Conservation (phyloP, 2,888 invertebrate species). For the Catocala sponsa region DNA sequence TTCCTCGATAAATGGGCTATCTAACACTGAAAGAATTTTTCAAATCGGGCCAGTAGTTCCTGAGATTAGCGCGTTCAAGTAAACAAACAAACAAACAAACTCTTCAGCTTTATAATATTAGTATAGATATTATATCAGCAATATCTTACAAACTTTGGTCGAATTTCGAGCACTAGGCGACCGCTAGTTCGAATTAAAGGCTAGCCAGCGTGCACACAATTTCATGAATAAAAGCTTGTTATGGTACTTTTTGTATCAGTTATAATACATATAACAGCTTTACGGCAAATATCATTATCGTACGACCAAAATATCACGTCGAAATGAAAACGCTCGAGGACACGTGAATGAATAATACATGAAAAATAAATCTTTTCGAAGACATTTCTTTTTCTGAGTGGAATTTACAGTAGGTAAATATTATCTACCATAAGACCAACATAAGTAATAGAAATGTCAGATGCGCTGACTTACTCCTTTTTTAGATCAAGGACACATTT, state of each 20-base stretch:
- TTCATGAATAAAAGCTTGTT: background rate
- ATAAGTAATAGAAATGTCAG: constrained; percentile 45
- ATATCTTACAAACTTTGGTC: too few species aligned
- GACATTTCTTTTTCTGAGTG: constrained; percentile 71
- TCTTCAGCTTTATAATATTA: too few species aligned
- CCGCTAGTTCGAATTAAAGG: too few species aligned
- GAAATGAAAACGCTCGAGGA: constrained; percentile 82
- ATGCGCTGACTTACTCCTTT: constrained; percentile 6
- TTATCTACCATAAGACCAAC: constrained; percentile 61
- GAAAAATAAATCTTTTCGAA: constrained; percentile 82
- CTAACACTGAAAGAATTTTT: too few species aligned
- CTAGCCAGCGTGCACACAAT: background rate
- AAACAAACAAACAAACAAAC: too few species aligned
- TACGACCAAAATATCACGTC: constrained; percentile 75
- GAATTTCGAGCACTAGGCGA: too few species aligned
- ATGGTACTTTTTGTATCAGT: constrained; percentile 31
- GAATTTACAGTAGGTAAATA: constrained; percentile 76
- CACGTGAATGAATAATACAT: constrained; percentile 85
- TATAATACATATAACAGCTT: constrained; percentile 50
- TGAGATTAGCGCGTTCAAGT: too few species aligned
- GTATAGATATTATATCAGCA: too few species aligned
- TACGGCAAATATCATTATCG: constrained; percentile 80
- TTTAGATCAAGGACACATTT: background rate
- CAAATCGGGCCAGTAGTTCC: too few species aligned
- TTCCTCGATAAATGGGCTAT: too few species aligned